Base-by-base conservation (phyloP, 2,888 invertebrate genomes). In the Eupelmus urozonus region DNA sequence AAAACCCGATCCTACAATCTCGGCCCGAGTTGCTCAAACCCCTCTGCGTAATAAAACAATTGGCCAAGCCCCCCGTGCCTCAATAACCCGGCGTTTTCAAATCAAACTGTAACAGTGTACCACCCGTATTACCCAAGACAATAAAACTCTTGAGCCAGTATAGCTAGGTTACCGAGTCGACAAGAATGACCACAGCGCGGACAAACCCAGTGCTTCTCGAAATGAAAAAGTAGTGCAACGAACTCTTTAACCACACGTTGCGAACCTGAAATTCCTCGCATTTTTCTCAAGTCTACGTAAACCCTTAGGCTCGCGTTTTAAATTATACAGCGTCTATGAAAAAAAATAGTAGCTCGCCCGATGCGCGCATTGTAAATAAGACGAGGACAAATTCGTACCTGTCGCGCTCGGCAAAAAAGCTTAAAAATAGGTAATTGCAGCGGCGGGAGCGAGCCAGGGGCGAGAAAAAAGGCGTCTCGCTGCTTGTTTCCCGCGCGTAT, bases 1-100 rank as follows among this genome's bases (percentile, higher is more conserved):
- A 34, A 34, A 34, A 34, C 9, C 34, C 34, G 9, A 34, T 34
- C 9, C 34, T 34, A 34, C 49, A 49, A 65, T 65, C 45, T 65
- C 29, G n/a, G 18, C 29, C 20, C 2, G 45, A 55, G 66, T 74
- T 74, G 66, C 66, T 66, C 49, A 75, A 63, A 63, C 42, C 1
- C 27, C 25, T 16, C 42, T 42, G 65, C 55, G 62, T 40, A 76
- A 76, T 76, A 63, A 76, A 65, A 76, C 13, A 76, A 70, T 76
- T 69, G 70, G 45, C 49, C 76, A 76, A 76, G 55, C 13, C 23
- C 7, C 23, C 40, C n/a, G n/a, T n/a, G 40, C 42, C 18, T 27
- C 69, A 29, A 55, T 60, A 60, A 29, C 23, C 23, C 45, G 9
- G 49, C 34, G n/a, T 76, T 70, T 70, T 76, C 45, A 76, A 70